Conservation (phyloP, 2,113 vertebrate genomes). For the Rousettus leschenaultii region DNA sequence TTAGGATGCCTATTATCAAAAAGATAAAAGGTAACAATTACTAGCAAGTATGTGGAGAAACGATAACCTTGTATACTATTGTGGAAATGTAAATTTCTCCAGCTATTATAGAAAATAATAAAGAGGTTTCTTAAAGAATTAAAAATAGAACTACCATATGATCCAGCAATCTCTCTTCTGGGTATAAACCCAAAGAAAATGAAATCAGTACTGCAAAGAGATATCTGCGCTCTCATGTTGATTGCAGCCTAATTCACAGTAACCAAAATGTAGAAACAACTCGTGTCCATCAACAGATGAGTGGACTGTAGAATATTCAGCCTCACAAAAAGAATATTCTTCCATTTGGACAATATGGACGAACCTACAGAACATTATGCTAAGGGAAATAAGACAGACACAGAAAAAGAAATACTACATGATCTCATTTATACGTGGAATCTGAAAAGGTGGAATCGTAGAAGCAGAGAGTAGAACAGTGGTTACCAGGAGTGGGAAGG, state of each 20-base stretch:
- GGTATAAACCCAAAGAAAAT: background rate
- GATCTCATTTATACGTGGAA: background rate
- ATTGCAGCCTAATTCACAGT: background rate
- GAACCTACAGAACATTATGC: background rate
- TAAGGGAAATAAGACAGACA: background rate
- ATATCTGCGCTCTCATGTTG: background rate
- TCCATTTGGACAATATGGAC: background rate
- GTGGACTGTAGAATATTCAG: background rate
- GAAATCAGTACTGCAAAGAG: background rate
- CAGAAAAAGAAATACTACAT: background rate
- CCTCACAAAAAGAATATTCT: background rate
- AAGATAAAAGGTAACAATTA: background rate
- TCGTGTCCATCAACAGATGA: background rate
- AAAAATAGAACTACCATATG: background rate
- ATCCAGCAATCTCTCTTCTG: background rate
- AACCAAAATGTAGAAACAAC: background rate
- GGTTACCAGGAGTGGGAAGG: background rate
- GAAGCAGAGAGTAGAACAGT: background rate
- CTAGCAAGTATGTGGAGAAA: background rate
- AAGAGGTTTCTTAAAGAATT: background rate
- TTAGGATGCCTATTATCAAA: background rate
- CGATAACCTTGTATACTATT: background rate
- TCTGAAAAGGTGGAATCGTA: background rate
- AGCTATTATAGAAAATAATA: background rate
- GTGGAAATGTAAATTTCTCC: background rate